Base-by-base conservation (phyloP, 2,797 vertebrate genomes). In the Aldrovandia affinis region DNA sequence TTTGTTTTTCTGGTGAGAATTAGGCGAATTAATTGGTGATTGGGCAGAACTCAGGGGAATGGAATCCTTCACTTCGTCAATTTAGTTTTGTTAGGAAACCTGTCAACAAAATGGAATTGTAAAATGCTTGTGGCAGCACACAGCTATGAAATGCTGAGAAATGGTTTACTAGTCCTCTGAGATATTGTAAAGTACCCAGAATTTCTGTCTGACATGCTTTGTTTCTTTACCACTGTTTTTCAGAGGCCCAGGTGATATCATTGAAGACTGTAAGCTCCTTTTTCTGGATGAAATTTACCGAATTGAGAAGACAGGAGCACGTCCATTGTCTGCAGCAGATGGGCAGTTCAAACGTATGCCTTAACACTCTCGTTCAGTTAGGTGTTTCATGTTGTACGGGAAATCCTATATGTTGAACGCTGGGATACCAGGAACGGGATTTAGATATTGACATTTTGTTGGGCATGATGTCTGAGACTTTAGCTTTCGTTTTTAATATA, bases 201-300 rank as follows among this genome's bases (percentile, higher is more conserved):
- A 50, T 80, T 30, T 80, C 5, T n/a, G 22, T 73, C 52, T 86
- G 78, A 81, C 28, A 39, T 65, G 12, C 50, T 30, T n/a, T 73
- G 33, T 42, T 30, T 83, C 54, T 85, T 44, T 75, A 86, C 88
- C 89, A 91, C 89, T 84, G 89, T 92, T 85, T 90, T 92, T 92
- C 92, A 99, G 98, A 87, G 97, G 96, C 86, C 95, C 97, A 30
- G 96, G 95, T 90, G 97, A 99, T 89, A 93, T 95, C 85, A 97
- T 99, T 84, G 96, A 94, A 87, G 98, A 99, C 89, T 99, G 97
- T 92, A 98, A 97, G 91, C 94, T 99, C 90, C 90, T 96, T 85
- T 99, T 98, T 92, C 89, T 97, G 91, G 98, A 99, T 89, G 98
- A 99, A 96, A 96, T 99, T 90, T 99, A 99, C 95, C 97, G 97